These are phyloP conservation scores for Burhinus bistriatus DNA, from an alignment of 2,113 vertebrate genomes.

Conservation along the genomic window DNA sequence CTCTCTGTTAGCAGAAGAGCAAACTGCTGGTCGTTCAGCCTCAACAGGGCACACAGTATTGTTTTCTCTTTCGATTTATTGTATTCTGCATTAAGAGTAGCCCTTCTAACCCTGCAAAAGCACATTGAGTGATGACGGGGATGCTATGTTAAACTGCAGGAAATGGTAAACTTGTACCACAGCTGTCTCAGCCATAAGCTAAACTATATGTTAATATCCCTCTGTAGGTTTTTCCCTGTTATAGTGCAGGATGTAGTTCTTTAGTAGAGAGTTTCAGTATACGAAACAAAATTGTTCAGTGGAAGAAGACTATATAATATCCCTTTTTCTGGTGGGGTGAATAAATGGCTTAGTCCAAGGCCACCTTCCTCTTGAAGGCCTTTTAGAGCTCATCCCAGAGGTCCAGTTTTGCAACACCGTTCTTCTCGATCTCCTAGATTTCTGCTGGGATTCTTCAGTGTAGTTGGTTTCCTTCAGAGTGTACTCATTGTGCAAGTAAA, in stretches of 20 bases:
- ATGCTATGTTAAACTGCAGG: background rate
- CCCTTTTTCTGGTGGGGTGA: fast-evolving
- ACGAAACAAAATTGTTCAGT: background rate
- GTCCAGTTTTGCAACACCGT: background rate
- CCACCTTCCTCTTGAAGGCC: background rate
- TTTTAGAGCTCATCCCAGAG: background rate
- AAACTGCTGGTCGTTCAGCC: background rate
- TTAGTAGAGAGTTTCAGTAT: background rate
- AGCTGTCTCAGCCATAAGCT: background rate
- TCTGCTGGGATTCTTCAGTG: background rate
- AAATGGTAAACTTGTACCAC: background rate
- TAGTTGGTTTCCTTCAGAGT: background rate
- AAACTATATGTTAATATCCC: background rate
- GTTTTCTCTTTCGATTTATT: background rate
- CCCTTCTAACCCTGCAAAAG: background rate
- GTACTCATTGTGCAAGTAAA: background rate
- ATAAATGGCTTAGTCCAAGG: background rate
- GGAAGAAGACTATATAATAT: background rate
- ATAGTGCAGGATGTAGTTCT: background rate
- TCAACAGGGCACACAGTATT: background rate
- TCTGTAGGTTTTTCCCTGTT: background rate
- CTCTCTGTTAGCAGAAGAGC: background rate
- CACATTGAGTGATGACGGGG: background rate
- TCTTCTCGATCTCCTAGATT: background rate
- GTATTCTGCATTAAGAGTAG: background rate